Evolutionary conservation across 2,113 vertebrate genomes (phyloP).

Genomic region (Saguinus imperator): DNA sequence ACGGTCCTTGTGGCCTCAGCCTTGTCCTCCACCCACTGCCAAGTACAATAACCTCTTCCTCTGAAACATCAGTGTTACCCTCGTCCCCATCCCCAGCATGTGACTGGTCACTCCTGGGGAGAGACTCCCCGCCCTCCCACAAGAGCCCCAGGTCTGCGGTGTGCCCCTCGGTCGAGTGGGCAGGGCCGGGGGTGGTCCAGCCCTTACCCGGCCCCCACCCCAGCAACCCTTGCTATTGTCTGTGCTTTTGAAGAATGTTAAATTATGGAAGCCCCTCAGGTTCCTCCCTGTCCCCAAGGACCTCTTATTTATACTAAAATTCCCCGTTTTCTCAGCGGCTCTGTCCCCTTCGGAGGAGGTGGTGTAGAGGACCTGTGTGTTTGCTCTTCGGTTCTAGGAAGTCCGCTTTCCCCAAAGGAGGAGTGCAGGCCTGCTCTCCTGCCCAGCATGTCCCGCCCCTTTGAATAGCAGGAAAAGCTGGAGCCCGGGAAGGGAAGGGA

Average conservation of each 20-base stretch:
- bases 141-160: neutral
- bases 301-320: constrained; percentile 84
- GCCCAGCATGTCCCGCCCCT: neutral
- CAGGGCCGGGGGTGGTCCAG: neutral
- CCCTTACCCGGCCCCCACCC: neutral
- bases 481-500: accelerated
- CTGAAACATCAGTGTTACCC: constrained; percentile 60
- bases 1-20: neutral
- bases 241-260: constrained; percentile 77
- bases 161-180: neutral
- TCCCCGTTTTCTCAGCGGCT: constrained; percentile 69
- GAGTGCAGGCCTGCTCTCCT: neutral
- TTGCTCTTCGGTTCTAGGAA: neutral
- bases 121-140: neutral
- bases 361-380: neutral
- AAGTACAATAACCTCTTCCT: constrained; percentile 34
- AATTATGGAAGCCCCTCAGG: constrained; percentile 74
- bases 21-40: constrained; percentile 62
- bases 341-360: neutral
- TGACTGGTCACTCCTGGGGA: constrained; percentile 36
- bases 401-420: neutral
- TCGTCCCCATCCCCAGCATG: constrained; percentile 48
- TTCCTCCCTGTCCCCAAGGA: constrained; percentile 26
- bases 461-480: neutral
- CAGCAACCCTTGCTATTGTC: constrained; percentile 37